Evolutionary conservation across 2,797 vertebrate species (phyloP), one percentile per base, ranked within the genome.

Genomic region (Pipistrellus nathusii): DNA sequence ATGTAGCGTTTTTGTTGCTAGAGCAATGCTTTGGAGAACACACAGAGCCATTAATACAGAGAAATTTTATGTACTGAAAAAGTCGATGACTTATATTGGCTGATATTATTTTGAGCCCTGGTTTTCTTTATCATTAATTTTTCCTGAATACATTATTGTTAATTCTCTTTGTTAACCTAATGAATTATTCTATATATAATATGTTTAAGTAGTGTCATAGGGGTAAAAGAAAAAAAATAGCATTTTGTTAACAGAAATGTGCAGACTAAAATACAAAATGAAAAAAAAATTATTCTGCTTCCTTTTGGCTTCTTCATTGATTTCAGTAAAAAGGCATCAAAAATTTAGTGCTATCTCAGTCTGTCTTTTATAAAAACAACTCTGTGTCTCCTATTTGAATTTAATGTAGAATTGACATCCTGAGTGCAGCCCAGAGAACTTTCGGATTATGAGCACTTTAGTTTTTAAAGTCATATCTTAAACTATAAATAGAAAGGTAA

Each of bases 151-250:
- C 8, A 64, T 93, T 85, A 91, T 81, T 81, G 5, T 76, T 84
- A 90, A 82, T 89, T 89, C 62, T 92, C 30, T 89, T 72, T 83
- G 23, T 88, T 94, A 85, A 92, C 20, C 25, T 85, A 77, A 80
- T 96, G 25, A 95, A 72, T 93, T 91, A 90, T 92, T 95, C 30
- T 38, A 73, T 55, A 78, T 87, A 81, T 75, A 85, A 94, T 62
- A 84, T 84, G 53, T n/a, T 95, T 88, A 68, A 90, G 9, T 57
- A 75, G 35, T 81, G 66, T 66, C 73, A 46, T 51, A 53, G 77
- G n/a, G 66, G 55, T 82, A 75, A 85, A 88, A 77, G 7, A 46
- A 82, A 71, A 35, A 76, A 6, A 71, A 35, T 71, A 6, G 1
- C 9, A 30, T 68, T 81, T 75, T 59, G 4, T 72, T 66, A 83